Percentiles rank a stretch among this genome's conserved stretches.
Conservation (phyloP, 2,888 invertebrate genomes). For the Temnothorax rugatulus region DNA sequence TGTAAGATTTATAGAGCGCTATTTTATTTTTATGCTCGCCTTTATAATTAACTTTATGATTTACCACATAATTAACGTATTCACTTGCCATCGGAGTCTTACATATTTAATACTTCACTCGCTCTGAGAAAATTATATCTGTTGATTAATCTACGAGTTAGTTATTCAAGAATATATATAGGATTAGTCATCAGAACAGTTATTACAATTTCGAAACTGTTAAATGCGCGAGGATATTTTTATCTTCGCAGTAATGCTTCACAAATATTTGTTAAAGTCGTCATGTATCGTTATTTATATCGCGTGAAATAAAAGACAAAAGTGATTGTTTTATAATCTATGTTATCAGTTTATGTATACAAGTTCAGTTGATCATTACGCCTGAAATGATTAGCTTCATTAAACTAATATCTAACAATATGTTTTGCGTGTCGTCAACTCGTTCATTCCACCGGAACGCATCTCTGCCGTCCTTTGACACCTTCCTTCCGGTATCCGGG, state of each 20-base stretch:
- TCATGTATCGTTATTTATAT: not conserved
- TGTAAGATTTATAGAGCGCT: not conserved
- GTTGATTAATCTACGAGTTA: not conserved
- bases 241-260: not conserved
- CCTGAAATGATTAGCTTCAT: not conserved
- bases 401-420: conserved; percentile 20
- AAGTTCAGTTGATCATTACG: not conserved
- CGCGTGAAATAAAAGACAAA: not conserved
- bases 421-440: not conserved
- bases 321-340: conserved; percentile 26
- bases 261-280: not conserved
- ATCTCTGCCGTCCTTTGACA: conserved; percentile 89
- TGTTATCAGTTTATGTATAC: conserved; percentile 21
- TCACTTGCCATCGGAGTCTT: not conserved
- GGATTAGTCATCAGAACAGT: not conserved
- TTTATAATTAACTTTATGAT: not conserved
- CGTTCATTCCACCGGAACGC: conserved; percentile 85
- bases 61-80: not conserved
- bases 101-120: not conserved
- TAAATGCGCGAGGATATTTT: not conserved
- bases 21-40: not conserved
- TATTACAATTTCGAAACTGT: not conserved
- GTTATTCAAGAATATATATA: not conserved
- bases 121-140: not conserved
- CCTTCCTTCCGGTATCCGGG: conserved; percentile 90